phyloP scores from a whole-genome alignment of 2,113 vertebrate genomes.

The Crocuta crocuta region DNA sequence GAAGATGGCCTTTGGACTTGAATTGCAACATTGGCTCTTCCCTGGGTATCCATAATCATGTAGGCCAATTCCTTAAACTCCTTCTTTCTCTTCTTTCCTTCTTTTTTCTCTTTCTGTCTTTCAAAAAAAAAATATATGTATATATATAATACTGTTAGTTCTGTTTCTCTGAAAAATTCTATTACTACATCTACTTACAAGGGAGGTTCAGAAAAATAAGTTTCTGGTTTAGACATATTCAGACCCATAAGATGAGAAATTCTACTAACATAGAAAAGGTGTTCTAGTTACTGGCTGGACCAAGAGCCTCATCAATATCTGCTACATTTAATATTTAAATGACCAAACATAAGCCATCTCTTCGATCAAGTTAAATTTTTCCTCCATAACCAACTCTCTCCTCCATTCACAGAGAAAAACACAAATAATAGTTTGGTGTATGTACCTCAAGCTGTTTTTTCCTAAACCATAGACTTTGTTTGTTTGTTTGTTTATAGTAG shows the following conservation, averaged over 20 bases:
- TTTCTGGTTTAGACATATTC: conserved; percentile 16
- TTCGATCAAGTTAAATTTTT: background rate
- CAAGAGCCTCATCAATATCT: background rate
- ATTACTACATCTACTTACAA: background rate
- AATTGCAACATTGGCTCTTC: background rate
- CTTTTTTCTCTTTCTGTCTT: background rate
- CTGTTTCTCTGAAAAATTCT: background rate
- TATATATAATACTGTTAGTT: background rate
- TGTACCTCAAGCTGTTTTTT: background rate
- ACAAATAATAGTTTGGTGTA: background rate
- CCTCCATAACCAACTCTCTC: background rate
- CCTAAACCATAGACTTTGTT: background rate
- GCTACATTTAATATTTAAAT: background rate
- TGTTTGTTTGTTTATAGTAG: background rate
- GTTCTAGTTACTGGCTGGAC: background rate
- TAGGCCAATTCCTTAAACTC: background rate
- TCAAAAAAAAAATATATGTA: no score
- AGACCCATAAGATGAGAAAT: background rate
- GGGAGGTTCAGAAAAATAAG: background rate
- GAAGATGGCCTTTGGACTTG: background rate
- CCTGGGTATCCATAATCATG: background rate
- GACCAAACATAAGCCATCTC: background rate
- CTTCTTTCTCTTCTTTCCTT: background rate
- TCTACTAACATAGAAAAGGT: background rate
- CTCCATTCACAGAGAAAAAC: background rate